Conservation (phyloP, 2,888 invertebrate species). For the Agriotes lineatus region DNA sequence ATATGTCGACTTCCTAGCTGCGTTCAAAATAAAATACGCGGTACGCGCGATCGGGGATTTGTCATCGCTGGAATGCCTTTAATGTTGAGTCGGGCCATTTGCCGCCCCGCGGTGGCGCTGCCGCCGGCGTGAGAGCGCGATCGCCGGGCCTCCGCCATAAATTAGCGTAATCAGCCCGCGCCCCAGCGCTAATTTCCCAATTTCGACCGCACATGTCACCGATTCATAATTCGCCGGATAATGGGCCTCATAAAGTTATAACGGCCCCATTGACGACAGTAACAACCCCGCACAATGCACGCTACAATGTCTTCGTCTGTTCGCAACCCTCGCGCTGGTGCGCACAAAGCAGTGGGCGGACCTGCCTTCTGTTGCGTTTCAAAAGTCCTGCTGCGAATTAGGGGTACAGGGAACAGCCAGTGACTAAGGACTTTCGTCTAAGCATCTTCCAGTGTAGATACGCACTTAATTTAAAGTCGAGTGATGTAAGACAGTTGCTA, state of each 20-base stretch:
- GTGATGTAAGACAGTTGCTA: too few species aligned
- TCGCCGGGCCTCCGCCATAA: background rate
- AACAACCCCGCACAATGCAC: constrained; percentile 41
- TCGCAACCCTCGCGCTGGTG: constrained; percentile 27
- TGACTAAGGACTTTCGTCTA: too few species aligned
- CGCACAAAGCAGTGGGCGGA: constrained; percentile 41
- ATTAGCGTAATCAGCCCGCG: constrained; percentile 1
- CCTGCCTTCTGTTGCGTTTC: constrained; percentile 42
- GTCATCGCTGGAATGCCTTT: constrained; percentile 40
- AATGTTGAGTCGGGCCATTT: constrained; percentile 37
- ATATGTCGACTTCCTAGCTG: constrained; percentile 45
- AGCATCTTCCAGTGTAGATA: too few species aligned
- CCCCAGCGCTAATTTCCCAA: constrained; percentile 38
- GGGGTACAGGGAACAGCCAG: background rate
- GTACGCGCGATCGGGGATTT: constrained; percentile 35
- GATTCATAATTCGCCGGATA: constrained; percentile 47
- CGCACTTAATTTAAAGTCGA: too few species aligned
- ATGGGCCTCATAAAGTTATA: constrained; percentile 47
- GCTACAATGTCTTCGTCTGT: constrained; percentile 42
- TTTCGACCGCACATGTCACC: constrained; percentile 44
- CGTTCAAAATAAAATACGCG: constrained; percentile 35
- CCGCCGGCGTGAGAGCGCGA: constrained; percentile 8
- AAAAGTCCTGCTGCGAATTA: constrained; percentile 33
- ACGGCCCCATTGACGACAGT: constrained; percentile 46
- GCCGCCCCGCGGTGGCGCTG: background rate